Evolutionary conservation across 2,113 vertebrate species (phyloP).

Genomic region (Tyrannus savana): DNA sequence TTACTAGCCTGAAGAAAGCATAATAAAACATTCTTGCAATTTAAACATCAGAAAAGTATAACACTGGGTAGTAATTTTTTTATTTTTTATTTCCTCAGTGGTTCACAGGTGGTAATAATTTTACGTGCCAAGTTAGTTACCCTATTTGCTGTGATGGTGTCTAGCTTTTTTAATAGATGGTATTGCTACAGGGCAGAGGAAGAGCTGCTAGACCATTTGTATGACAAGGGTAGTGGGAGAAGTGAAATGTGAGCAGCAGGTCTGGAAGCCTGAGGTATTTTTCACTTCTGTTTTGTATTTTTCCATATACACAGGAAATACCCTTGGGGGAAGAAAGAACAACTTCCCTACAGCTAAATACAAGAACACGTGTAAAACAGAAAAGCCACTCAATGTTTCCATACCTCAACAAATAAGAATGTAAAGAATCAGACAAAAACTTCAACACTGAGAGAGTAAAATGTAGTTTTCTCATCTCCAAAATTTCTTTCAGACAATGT

Average conservation of each 20-base stretch:
- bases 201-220: neutral
- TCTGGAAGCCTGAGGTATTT: conserved; percentile 51
- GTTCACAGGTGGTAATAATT: neutral
- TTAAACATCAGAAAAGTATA: neutral
- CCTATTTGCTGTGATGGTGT: neutral
- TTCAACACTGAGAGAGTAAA: neutral
- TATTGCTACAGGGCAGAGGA: neutral
- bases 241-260: neutral
- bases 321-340: neutral
- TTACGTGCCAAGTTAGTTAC: neutral
- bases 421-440: neutral
- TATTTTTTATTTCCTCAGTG: neutral
- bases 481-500: neutral
- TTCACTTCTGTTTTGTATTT: conserved; percentile 66
- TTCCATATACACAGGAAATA: conserved; percentile 45
- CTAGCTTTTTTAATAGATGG: neutral
- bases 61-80: neutral
- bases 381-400: neutral
- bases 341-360: conserved; percentile 52
- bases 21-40: neutral
- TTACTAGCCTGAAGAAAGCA: conserved; percentile 4
- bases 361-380: neutral
- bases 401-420: neutral
- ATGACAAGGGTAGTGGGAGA: neutral
- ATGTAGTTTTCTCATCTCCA: neutral